Percentiles rank a stretch among this genome's conserved stretches.
phyloP scores from a whole-genome alignment of 2,888 invertebrate species.

The Labia minor region DNA sequence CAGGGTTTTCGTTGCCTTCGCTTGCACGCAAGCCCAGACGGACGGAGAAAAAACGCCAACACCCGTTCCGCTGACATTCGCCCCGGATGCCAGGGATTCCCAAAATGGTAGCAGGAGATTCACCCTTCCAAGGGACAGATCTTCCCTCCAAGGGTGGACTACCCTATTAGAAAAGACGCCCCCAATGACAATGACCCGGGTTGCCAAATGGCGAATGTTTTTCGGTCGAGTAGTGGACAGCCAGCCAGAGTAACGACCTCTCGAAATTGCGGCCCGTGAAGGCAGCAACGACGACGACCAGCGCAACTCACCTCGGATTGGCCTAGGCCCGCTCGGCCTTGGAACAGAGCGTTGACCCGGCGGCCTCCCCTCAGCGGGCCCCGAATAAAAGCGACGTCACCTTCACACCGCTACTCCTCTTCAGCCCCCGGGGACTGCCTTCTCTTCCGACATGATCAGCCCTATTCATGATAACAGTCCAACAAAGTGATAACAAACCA shows the following conservation, averaged over 20 bases:
- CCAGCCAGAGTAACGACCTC: conserved; percentile 13
- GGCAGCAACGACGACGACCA: conserved; percentile 13
- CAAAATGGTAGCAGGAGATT: neutral
- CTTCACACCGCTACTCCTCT: neutral
- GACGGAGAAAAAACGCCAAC: neutral
- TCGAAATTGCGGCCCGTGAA: conserved; percentile 13
- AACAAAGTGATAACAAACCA: no score
- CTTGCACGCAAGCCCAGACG: conserved; percentile 13
- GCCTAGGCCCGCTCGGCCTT: conserved; percentile 13
- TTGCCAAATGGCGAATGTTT: neutral
- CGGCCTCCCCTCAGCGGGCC: neutral
- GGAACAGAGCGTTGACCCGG: neutral
- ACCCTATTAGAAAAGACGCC: no score
- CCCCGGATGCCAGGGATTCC: neutral
- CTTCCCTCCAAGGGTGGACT: no score
- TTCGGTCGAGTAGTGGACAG: neutral
- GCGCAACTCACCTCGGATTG: conserved; percentile 2
- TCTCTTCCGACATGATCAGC: neutral
- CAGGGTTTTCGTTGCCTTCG: neutral
- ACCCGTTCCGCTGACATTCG: neutral
- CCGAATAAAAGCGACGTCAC: neutral
- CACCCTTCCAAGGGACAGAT: neutral
- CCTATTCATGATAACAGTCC: no score
- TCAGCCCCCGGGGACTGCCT: neutral
- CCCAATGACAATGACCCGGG: no score